These are phyloP conservation scores for Saccostrea cuccullata DNA, from an alignment of 1,140 invertebrate species.

Conservation along the genomic window DNA sequence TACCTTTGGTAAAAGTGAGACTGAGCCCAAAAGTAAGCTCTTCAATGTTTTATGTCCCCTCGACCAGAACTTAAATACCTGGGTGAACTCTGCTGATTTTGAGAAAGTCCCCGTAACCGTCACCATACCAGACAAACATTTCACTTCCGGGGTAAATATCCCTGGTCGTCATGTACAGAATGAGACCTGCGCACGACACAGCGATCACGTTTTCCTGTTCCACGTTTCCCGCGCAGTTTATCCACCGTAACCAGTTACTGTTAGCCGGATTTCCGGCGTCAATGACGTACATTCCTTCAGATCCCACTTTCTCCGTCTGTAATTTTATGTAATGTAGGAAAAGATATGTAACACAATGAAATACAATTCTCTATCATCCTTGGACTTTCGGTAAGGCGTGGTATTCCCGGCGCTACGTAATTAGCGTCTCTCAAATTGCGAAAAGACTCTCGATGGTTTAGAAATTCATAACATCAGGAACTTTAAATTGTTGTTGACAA, in stretches of 20 bases:
- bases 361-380: neutral
- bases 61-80: neutral
- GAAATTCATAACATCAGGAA: neutral
- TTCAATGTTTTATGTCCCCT: neutral
- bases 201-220: constrained; percentile 81
- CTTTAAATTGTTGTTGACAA: neutral
- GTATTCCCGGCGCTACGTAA: too few species aligned
- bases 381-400: neutral
- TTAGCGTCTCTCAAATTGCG: neutral
- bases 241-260: constrained; percentile 82
- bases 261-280: constrained; percentile 75
- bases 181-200: constrained; percentile 80
- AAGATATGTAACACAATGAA: neutral
- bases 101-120: constrained; percentile 42
- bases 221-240: constrained; percentile 80
- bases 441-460: neutral
- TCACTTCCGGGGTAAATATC: constrained; percentile 68
- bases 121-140: constrained; percentile 81
- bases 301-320: constrained; percentile 31
- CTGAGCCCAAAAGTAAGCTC: neutral
- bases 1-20: too few species aligned
- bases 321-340: neutral
- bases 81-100: neutral
- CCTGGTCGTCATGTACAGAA: constrained; percentile 78
- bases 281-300: constrained; percentile 67